These are phyloP conservation scores for Cephus pulcher DNA, from an alignment of 2,888 invertebrate species.

Conservation along the genomic window DNA sequence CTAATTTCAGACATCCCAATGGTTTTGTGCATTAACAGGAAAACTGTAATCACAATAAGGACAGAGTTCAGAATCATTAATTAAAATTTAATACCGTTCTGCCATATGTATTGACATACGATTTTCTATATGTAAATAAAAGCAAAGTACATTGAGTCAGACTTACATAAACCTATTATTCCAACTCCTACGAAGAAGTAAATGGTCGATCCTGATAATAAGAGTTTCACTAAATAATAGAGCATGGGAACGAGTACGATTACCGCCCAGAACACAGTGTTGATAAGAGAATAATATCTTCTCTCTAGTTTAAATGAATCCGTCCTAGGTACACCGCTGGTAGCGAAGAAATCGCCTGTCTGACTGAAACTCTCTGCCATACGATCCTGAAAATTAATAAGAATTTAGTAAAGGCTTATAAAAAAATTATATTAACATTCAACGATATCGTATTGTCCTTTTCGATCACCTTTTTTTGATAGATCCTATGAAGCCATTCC, in stretches of 20 bases:
- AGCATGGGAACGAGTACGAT: conserved; percentile 78
- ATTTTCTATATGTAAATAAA: conserved; percentile 9
- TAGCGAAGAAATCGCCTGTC: conserved; percentile 83
- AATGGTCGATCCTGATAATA: conserved; percentile 79
- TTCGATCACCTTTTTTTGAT: conserved; percentile 79
- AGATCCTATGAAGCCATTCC: conserved; percentile 85
- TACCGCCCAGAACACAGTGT: conserved; percentile 78
- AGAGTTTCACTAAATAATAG: conserved; percentile 75
- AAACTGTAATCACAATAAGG: conserved; percentile 71
- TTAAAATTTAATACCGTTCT: neutral
- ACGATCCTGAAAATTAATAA: conserved; percentile 71
- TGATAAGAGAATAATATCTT: conserved; percentile 76
- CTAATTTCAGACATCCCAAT: conserved; percentile 88
- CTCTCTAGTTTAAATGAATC: conserved; percentile 72
- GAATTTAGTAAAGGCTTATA: neutral
- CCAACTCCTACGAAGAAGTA: conserved; percentile 77
- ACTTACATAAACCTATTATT: conserved; percentile 82
- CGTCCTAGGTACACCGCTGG: conserved; percentile 77
- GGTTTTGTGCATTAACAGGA: conserved; percentile 80
- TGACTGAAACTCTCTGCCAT: conserved; percentile 79
- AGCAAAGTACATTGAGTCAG: neutral
- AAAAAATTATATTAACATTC: neutral
- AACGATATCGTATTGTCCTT: neutral
- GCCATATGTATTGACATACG: neutral
- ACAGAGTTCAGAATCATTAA: conserved; percentile 7